These are phyloP conservation scores for Centropus bengalensis DNA, from an alignment of 2,113 vertebrate genomes.

Conservation along the genomic window DNA sequence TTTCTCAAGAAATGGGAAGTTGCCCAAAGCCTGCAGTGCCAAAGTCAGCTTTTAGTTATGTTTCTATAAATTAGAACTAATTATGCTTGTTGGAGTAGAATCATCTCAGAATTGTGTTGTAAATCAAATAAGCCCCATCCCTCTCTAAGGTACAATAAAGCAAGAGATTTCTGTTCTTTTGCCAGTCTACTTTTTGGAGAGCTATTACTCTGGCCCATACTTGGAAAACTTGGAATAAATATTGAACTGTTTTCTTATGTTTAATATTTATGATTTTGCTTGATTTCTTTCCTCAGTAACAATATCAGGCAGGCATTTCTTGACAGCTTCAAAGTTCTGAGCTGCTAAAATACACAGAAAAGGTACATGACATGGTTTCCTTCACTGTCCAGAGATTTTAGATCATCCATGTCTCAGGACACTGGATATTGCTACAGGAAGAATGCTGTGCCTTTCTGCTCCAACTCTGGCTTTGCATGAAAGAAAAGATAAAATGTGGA, in stretches of 20 bases:
- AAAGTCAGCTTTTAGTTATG: neutral
- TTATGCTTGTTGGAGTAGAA: neutral
- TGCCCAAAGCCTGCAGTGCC: neutral
- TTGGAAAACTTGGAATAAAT: conserved; percentile 2
- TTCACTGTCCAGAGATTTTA: neutral
- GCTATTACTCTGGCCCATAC: neutral
- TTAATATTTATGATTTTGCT: neutral
- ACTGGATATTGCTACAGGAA: neutral
- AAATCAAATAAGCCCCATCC: neutral
- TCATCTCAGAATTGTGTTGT: neutral
- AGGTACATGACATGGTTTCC: neutral
- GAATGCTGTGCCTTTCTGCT: neutral
- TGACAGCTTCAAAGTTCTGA: conserved; percentile 1
- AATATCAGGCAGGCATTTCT: neutral
- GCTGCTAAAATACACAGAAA: conserved; percentile 19
- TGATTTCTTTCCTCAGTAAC: neutral
- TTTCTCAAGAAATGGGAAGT: neutral
- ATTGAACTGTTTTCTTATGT: neutral
- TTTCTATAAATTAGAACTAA: conserved; percentile 33
- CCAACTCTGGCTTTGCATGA: neutral
- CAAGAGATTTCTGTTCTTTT: neutral
- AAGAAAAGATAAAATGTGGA: neutral
- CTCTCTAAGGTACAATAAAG: neutral
- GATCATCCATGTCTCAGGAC: neutral
- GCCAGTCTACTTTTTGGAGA: neutral